phyloP scores from a whole-genome alignment of 2,797 vertebrate species.

The Parauchenoglanis ngamensis region DNA sequence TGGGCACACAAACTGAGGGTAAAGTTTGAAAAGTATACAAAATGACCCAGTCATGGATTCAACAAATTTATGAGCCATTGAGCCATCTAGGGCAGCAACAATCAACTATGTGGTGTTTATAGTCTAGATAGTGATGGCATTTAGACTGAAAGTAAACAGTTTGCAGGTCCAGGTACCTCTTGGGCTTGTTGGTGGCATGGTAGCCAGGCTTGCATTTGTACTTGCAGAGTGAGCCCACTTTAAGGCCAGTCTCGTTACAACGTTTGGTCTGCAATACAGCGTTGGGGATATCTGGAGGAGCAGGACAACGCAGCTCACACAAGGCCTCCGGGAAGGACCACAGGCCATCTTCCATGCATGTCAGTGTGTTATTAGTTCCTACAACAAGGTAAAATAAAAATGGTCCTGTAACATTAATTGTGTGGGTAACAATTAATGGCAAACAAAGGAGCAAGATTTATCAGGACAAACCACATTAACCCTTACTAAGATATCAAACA shows the following conservation, averaged over 20 bases:
- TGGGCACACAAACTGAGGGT: neutral
- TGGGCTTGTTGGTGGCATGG: constrained; percentile 86
- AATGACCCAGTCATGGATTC: neutral
- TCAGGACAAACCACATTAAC: neutral
- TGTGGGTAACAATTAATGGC: neutral
- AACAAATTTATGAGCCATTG: neutral
- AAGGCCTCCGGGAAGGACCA: constrained; percentile 98
- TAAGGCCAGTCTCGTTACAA: constrained; percentile 88
- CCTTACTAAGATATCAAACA: no score
- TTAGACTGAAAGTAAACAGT: neutral
- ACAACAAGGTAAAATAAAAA: constrained; percentile 10
- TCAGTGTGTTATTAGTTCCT: constrained; percentile 92
- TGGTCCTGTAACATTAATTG: neutral
- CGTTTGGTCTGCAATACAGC: constrained; percentile 89
- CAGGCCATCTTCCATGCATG: constrained; percentile 92
- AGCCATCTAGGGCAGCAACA: neutral
- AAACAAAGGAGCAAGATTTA: neutral
- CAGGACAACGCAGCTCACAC: constrained; percentile 92
- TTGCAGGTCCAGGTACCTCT: constrained; percentile 65
- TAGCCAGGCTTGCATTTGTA: constrained; percentile 96
- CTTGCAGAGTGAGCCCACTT: constrained; percentile 96
- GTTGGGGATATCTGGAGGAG: constrained; percentile 84
- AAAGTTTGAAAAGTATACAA: neutral
- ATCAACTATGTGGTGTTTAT: neutral
- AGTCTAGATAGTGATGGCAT: neutral